Percentiles rank a stretch among this genome's conserved stretches.
These are phyloP conservation scores for Pimephales promelas DNA, from an alignment of 2,113 vertebrate genomes.

Conservation along the genomic window DNA sequence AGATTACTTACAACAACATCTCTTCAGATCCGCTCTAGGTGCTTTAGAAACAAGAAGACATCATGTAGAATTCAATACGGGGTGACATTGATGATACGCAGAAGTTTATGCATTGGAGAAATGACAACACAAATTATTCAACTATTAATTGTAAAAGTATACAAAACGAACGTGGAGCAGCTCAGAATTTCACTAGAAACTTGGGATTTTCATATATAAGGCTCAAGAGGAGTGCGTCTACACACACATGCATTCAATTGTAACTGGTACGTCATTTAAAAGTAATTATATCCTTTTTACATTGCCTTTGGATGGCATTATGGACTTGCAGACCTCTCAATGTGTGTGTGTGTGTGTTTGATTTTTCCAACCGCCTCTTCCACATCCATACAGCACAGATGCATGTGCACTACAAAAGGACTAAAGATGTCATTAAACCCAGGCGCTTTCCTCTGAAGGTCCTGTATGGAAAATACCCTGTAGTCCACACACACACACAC, in stretches of 20 bases:
- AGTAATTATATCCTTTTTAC: constrained; percentile 22
- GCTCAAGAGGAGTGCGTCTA: not conserved
- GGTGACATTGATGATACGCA: too few species aligned
- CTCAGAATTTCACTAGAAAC: not conserved
- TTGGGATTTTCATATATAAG: not conserved
- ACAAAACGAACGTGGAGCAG: not conserved
- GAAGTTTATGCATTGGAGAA: not conserved
- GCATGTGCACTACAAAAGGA: constrained; percentile 53
- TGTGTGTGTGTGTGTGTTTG: not conserved
- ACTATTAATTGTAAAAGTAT: not conserved
- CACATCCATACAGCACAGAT: constrained; percentile 36
- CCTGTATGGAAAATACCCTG: constrained; percentile 43
- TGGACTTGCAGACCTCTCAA: constrained; percentile 1
- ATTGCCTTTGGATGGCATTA: constrained; percentile 48
- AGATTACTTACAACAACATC: constrained; percentile 19
- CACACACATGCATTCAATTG: constrained; percentile 51
- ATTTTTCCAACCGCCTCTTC: constrained; percentile 40
- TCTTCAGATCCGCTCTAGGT: not conserved
- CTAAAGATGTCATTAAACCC: constrained; percentile 46
- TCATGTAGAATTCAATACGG: not conserved
- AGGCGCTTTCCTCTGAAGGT: constrained; percentile 13
- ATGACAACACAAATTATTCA: not conserved
- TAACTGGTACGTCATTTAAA: not conserved
- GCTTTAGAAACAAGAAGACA: not conserved
- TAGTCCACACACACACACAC: constrained; percentile 7